A percentile compares a stretch with the other conserved stretches of the same genome.
phyloP scores from a whole-genome alignment of 2,797 vertebrate genomes.

The Tenualosa thibaudeaui region DNA sequence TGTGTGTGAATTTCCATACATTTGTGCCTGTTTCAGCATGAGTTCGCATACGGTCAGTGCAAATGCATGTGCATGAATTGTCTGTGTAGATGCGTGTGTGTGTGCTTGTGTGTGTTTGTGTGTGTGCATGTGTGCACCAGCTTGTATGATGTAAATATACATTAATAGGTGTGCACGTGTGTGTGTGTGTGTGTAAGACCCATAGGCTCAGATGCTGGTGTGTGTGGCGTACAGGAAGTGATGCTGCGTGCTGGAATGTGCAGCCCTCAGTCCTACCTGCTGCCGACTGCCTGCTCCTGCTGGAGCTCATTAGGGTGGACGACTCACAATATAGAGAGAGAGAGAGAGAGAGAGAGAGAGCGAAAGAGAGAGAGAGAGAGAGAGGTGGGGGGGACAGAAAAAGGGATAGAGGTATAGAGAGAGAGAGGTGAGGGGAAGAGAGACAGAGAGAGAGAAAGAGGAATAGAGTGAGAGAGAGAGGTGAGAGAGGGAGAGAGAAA shows the following conservation, averaged over 20 bases:
- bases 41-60: not conserved
- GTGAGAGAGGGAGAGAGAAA: not conserved
- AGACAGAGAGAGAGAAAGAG: not conserved
- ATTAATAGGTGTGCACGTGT: not conserved
- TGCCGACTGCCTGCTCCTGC: slow-evolving; percentile 73
- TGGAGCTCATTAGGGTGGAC: slow-evolving; percentile 78
- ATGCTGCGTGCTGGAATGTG: slow-evolving; percentile 74
- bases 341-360: slow-evolving; percentile 23
- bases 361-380: slow-evolving; percentile 21
- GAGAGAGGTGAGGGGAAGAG: slow-evolving; percentile 20
- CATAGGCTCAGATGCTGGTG: not conserved
- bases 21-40: not conserved
- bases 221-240: slow-evolving; percentile 65
- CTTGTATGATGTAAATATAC: no score
- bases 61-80: not conserved
- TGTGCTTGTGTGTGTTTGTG: not conserved
- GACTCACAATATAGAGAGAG: slow-evolving; percentile 42
- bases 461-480: not conserved
- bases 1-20: not conserved
- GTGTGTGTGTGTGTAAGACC: not conserved
- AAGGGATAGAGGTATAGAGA: slow-evolving; percentile 34
- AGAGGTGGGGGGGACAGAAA: no score
- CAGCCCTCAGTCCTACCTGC: slow-evolving; percentile 71
- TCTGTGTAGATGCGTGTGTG: not conserved
- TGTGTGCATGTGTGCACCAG: no score